Evolutionary conservation across 2,888 invertebrate species (phyloP).

Genomic region (Folsomia manolachei): DNA sequence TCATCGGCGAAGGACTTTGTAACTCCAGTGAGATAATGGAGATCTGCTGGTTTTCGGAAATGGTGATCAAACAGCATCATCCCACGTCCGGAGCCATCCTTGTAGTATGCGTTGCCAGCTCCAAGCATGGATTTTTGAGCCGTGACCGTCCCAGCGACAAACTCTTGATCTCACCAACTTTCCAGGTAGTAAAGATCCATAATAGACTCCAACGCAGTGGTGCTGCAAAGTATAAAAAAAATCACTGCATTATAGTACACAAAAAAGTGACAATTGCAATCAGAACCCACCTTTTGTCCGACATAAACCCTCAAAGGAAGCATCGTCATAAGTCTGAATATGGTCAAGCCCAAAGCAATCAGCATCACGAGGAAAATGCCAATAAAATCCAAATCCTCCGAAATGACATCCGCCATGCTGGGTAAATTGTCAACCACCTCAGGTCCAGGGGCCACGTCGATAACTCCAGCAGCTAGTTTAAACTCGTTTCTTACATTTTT

Average conservation of each 20-base stretch:
- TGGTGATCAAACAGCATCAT: slow-evolving; percentile 33
- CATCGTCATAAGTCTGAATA: slow-evolving; percentile 14
- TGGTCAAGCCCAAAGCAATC: neutral
- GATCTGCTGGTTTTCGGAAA: slow-evolving; percentile 40
- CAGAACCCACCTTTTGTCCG: slow-evolving; percentile 28
- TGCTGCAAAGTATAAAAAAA: slow-evolving; percentile 18
- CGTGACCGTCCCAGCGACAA: slow-evolving; percentile 40
- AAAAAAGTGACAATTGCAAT: neutral
- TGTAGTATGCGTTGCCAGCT: neutral
- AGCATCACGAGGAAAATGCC: neutral
- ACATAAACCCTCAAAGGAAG: slow-evolving; percentile 30
- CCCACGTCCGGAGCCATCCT: slow-evolving; percentile 31
- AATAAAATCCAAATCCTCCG: neutral
- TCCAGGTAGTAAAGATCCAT: slow-evolving; percentile 39
- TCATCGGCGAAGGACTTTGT: neutral
- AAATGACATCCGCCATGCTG: slow-evolving; percentile 11
- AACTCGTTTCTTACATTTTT: neutral
- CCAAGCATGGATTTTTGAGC: neutral
- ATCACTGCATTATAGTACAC: neutral
- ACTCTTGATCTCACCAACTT: slow-evolving; percentile 30
- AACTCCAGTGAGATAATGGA: slow-evolving; percentile 20
- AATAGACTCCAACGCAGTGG: slow-evolving; percentile 34
- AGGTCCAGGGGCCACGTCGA: slow-evolving; percentile 9
- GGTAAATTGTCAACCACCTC: neutral
- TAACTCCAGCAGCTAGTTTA: neutral